Evolutionary conservation across 2,888 invertebrate genomes (phyloP), one percentile per base, ranked within the genome.

Genomic region (Epinotia bilunana): DNA sequence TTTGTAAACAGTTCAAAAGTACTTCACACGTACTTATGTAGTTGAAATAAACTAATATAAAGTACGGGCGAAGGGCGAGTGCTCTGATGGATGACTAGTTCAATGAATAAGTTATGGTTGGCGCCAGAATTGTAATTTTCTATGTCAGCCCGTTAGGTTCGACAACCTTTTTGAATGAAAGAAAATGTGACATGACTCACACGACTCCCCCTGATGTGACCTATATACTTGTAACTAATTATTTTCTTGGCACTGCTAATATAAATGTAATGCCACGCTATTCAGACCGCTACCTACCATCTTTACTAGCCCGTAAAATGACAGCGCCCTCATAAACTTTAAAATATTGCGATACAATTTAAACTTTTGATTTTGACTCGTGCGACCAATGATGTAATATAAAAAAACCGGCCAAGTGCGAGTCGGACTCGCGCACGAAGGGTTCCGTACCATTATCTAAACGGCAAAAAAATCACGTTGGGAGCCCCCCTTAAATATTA

Each of bases 111-210:
- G 46, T 74, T 33, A 57, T 74, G 58, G 58, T 18, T 74, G 69
- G 73, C 62, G 62, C 62, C 74, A 23, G 69, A 67, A 65, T 63
- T n/a, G 12, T 43, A 6, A 12, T 23, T 63, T 33, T 61, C 60
- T 61, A 33, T 72, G 43, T 6, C 53, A 13, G 46, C 46, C 62
- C 62, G 57, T 58, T 71, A 64, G 74, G 71, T 75, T 72, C 61
- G 33, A 67, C n/a, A 67, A 67, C 71, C 67, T 60, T 53, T 46
- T 72, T 33, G 46, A 55, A 57, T 65, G 23, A 28, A 28, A 28
- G 23, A 28, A 28, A 28, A 28, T 28, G 23, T 28, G 23, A 3
- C 23, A 28, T 28, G 23, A 28, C 23, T 28, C 23, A 28, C 23
- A 28, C 3, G 23, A 28, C 3, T 28, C 23, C 23, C 23, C 23